Conservation (phyloP, 1,140 invertebrate genomes). For the Nephila pilipes region DNA sequence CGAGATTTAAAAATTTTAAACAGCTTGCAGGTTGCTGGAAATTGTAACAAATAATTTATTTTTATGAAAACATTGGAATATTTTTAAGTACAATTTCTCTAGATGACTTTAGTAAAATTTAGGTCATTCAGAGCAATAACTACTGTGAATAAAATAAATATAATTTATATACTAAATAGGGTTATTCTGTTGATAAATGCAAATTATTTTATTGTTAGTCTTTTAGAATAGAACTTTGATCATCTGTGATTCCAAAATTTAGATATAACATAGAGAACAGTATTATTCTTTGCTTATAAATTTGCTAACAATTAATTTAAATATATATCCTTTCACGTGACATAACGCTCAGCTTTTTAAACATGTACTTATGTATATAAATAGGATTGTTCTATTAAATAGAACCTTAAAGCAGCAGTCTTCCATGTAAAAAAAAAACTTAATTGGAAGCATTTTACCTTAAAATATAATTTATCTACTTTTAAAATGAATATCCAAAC, state of each 20-base stretch:
- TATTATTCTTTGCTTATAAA: too few species aligned
- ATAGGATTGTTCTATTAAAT: constrained; percentile 1
- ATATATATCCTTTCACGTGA: not conserved
- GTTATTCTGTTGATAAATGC: not conserved
- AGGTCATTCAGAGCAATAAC: not conserved
- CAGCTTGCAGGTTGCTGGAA: too few species aligned
- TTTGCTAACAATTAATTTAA: too few species aligned
- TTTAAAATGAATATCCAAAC: not conserved
- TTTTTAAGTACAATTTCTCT: not conserved
- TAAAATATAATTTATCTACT: not conserved
- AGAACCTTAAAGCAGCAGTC: not conserved
- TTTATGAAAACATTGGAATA: not conserved
- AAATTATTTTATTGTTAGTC: not conserved
- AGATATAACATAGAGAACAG: not conserved
- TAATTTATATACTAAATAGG: not conserved
- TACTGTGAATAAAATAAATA: not conserved
- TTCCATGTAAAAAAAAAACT: constrained; percentile 18
- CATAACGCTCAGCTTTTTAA: not conserved
- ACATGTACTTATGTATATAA: not conserved
- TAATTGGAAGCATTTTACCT: not conserved
- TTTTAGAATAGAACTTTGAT: not conserved
- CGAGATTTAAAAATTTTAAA: too few species aligned
- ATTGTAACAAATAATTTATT: not conserved
- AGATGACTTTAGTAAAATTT: not conserved
- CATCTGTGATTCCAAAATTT: not conserved